Base-by-base conservation (phyloP, 1,140 invertebrate genomes). In the Drosophila kikkawai region DNA sequence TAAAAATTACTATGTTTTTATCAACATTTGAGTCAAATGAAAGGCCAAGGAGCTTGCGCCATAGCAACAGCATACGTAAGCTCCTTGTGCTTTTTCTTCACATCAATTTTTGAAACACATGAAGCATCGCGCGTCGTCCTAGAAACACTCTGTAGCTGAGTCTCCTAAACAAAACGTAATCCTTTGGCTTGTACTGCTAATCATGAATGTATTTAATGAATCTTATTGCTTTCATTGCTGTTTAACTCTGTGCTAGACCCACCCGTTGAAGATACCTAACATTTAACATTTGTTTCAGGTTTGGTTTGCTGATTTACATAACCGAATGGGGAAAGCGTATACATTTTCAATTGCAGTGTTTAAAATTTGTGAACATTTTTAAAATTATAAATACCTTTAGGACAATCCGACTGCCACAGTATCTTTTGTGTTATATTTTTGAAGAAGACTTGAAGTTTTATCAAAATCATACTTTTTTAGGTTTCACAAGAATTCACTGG, bases 1-100 rank as follows among this genome's bases (percentile, higher is more conserved):
- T 91, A 91, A 91, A 91, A 91, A 91, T 91, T 91, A 91, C 87
- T 91, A 91, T 91, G 87, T 91, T 91, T 91, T 91, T 91, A 91
- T 91, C 87, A 91, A 91, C 87, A 91, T 91, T 91, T 91, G 56
- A 64, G 83, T 82, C 79, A 71, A 76, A 76, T 66, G 59, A 58
- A 87, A 68, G 70, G 70, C 66, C 70, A 79, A 79, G 75, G 66
- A 84, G 77, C 50, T 84, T 83, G 69, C 75, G 69, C 69, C 12
- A 36, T 17, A 57, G 15, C 37, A 0, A 29, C 32, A 39, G 41
- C 17, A n/a, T 17, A 36, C 13, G 64, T 60, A 82, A 79, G 57
- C 75, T 86, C 63, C 75, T 87, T 86, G 74, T 57, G 66, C 53
- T 42, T 68, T 74, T 73, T 79, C 45, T 44, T 65, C 63, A 61